Evolutionary conservation across 92 coral and sea anemone species (phyloP), one percentile per base, ranked within the genome.

Genomic region (Metridium senile): DNA sequence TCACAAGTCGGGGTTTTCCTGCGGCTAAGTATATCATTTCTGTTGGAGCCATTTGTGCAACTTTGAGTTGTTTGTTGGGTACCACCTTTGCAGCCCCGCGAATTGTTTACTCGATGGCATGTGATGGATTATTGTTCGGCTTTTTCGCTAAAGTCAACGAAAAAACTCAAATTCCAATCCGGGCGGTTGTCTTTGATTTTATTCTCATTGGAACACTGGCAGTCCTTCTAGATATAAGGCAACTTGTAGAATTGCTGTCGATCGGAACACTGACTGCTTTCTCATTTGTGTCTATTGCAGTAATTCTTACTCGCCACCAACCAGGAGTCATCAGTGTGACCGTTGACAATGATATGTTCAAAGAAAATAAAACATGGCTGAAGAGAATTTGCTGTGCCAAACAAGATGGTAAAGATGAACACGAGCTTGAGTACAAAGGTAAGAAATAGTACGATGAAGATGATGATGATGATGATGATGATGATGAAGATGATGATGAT

Each of bases 261-360:
- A 86, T 89, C 54, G 94, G 94, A 31, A 86, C 97, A 1, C 53
- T 91, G 33, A 79, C 91, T n/a, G 97, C 97, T 9, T 94, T 88
- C 74, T 86, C 94, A 30, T 86, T 89, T 82, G 97, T 94, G 9
- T 76, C 97, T 0, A 23, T 94, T 30, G 81, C 85, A 43, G 98
- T 91, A 22, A 77, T 94, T 35, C 31, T 94, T 33, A 84, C 91
- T 22, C 89, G 98, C 22, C 91, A 88, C 58, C 84, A 79, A 70
- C 92, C 97, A 18, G 97, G 84, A 0, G 81, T 83, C 4, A 70
- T 47, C 32, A 86, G 89, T 58, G 97, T 86, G 1, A 45, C 80
- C 9, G 72, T 82, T 26, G 61, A 79, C 39, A 66, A 69, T 20
- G 87, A 80, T 35, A 43, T 57, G 19, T 75, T 71, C 77, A 70